Conservation (phyloP, 1,140 invertebrate species). For the Halictus rubicundus region DNA sequence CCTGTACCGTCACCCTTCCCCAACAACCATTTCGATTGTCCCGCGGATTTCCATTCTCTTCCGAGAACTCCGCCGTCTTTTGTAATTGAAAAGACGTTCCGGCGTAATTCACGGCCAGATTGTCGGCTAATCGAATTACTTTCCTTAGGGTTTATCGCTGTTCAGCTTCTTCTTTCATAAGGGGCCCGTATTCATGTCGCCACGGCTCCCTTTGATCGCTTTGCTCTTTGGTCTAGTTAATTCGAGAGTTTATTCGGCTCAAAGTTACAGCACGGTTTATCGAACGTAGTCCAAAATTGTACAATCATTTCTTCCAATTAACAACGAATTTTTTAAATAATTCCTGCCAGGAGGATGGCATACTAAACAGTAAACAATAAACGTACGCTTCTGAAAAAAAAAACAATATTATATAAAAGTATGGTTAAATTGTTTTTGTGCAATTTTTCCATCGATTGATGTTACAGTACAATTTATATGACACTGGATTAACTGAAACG, state of each 20-base stretch:
- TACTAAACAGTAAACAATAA: too few relatives aligned
- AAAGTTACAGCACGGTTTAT: too few relatives aligned
- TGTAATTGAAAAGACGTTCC: constrained; percentile 12
- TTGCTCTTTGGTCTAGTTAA: neutral
- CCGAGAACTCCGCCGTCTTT: constrained; percentile 18
- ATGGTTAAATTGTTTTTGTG: too few relatives aligned
- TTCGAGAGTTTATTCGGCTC: neutral
- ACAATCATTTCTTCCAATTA: neutral
- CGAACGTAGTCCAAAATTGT: neutral
- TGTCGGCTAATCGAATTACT: constrained; percentile 26
- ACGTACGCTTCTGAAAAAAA: too few relatives aligned
- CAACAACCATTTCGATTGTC: neutral
- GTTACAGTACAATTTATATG: too few relatives aligned
- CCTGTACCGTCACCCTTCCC: neutral
- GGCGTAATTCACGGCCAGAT: constrained; percentile 15
- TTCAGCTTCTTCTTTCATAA: constrained; percentile 15
- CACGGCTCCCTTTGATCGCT: neutral
- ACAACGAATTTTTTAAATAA: too few relatives aligned
- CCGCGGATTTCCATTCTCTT: constrained; percentile 18
- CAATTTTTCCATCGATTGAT: too few relatives aligned
- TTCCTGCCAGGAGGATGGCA: too few relatives aligned
- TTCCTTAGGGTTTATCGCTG: constrained; percentile 20
- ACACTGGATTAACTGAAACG: too few relatives aligned
- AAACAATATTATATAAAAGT: too few relatives aligned
- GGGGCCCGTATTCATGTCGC: neutral